A percentile compares a stretch with the other conserved stretches of the same genome.
Conservation (phyloP, 2,797 vertebrate species). For the Sebastes nivosus region DNA sequence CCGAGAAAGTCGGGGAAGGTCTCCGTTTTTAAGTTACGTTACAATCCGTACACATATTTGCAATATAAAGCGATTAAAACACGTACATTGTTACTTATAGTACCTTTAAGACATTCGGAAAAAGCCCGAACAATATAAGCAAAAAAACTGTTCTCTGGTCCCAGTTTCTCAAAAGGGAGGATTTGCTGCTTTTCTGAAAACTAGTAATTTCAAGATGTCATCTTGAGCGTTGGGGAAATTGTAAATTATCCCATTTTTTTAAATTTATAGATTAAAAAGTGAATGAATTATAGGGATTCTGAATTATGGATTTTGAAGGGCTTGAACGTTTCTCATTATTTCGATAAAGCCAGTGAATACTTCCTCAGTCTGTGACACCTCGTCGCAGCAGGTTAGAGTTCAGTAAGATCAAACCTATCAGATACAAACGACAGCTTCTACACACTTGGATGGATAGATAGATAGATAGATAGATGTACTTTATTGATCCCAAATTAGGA, state of each 20-base stretch:
- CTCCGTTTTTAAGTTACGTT: too few species aligned
- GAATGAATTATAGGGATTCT: background rate
- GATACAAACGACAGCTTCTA: background rate
- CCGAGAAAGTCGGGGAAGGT: too few species aligned
- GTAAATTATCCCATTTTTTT: background rate
- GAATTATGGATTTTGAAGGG: background rate
- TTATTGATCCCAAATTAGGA: too few species aligned
- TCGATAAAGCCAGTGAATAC: background rate
- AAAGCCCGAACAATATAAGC: background rate
- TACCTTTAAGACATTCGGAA: background rate
- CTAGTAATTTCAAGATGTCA: background rate
- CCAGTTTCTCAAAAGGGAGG: background rate
- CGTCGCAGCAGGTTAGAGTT: too few species aligned
- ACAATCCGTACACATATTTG: too few species aligned
- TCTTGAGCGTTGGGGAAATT: background rate
- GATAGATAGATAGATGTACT: too few species aligned
- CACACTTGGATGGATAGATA: too few species aligned
- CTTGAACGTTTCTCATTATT: background rate
- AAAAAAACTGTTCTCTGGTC: background rate
- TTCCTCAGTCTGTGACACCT: background rate
- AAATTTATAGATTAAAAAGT: background rate
- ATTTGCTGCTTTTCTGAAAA: background rate
- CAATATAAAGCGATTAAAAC: too few species aligned
- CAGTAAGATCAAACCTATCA: background rate
- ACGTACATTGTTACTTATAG: too few species aligned